phyloP scores from a whole-genome alignment of 2,797 vertebrate species.

The Neosilurus mollespiculum region DNA sequence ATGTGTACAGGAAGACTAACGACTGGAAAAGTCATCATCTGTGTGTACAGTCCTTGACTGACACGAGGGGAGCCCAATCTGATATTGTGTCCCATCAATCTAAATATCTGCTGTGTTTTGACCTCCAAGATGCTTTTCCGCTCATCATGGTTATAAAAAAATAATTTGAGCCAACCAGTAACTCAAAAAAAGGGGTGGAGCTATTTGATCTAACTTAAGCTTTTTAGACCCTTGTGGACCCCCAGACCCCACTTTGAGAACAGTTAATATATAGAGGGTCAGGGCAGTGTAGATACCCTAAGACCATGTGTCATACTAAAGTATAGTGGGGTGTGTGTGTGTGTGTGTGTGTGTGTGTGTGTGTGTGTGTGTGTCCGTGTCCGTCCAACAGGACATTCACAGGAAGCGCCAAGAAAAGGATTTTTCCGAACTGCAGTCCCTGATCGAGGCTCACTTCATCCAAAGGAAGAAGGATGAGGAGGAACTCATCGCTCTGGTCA shows the following conservation, averaged over 20 bases:
- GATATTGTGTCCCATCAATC: neutral
- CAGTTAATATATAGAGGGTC: neutral
- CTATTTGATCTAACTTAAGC: neutral
- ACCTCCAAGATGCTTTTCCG: neutral
- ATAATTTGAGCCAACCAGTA: neutral
- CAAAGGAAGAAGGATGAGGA: conserved; percentile 75
- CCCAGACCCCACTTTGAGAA: neutral
- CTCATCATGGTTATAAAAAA: neutral
- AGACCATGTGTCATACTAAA: neutral
- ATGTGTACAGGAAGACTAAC: neutral
- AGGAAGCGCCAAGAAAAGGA: conserved; percentile 76
- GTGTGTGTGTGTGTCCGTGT: conserved; percentile 8
- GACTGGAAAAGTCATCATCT: neutral
- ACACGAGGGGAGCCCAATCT: neutral
- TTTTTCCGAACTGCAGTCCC: conserved; percentile 70
- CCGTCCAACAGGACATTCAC: conserved; percentile 70
- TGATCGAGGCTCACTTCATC: conserved; percentile 74
- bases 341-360: conserved; percentile 24
- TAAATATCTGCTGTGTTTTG: neutral
- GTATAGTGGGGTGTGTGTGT: neutral
- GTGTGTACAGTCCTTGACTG: neutral
- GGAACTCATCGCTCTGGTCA: conserved; percentile 72
- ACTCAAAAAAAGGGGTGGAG: neutral
- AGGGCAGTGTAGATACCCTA: neutral
- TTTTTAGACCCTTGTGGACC: neutral